Evolutionary conservation across 2,888 invertebrate genomes (phyloP).

Genomic region (Lingula anatina): DNA sequence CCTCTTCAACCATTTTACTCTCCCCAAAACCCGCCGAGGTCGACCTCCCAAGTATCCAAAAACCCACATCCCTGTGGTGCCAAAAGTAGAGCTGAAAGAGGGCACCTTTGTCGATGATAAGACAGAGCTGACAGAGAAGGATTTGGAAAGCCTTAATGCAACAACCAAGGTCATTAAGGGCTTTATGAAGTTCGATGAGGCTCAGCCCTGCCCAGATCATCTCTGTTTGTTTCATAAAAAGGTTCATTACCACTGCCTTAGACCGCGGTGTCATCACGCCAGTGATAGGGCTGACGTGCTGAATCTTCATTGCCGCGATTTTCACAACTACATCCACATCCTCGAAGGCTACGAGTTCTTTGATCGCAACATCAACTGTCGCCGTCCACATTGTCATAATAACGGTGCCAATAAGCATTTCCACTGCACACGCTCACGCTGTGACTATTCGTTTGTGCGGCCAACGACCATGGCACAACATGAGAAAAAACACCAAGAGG

Average conservation of each 20-base stretch:
- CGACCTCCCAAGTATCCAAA: conserved; percentile 87
- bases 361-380: conserved; percentile 68
- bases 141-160: conserved; percentile 4
- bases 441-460: conserved; percentile 69
- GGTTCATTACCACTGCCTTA: conserved; percentile 81
- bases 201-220: conserved; percentile 64
- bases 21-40: too few relatives aligned
- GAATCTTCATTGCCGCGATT: conserved; percentile 78
- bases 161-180: conserved; percentile 28
- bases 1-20: too few relatives aligned
- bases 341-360: conserved; percentile 82
- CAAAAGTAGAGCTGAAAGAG: conserved; percentile 31
- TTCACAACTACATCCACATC: conserved; percentile 76
- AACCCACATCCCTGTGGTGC: conserved; percentile 38
- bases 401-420: conserved; percentile 71
- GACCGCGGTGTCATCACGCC: conserved; percentile 74
- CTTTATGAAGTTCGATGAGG: conserved; percentile 32
- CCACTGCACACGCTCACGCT: conserved; percentile 68
- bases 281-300: conserved; percentile 74
- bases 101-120: conserved; percentile 2
- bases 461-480: conserved; percentile 72
- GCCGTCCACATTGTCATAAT: conserved; percentile 63
- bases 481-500: conserved; percentile 61
- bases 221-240: conserved; percentile 66
- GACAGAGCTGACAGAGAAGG: conserved; percentile 8